Evolutionary conservation across 2,113 vertebrate genomes (phyloP).

Genomic region (Zosterops lateralis): DNA sequence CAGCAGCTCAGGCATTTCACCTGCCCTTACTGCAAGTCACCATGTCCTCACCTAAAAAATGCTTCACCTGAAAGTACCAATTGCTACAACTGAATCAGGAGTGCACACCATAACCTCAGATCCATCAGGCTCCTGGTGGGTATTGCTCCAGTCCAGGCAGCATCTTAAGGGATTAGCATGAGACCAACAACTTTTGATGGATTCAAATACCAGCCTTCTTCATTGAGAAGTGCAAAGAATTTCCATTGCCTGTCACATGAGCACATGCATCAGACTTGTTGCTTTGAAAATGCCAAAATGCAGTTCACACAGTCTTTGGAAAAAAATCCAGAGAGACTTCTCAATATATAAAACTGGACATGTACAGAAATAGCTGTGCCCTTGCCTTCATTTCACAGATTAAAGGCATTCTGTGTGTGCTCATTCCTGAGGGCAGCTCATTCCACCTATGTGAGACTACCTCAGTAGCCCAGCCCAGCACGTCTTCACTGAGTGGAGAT

Average conservation of each 20-base stretch:
- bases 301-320: not conserved
- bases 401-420: not conserved
- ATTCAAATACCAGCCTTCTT: not conserved
- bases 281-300: not conserved
- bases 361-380: not conserved
- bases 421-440: not conserved
- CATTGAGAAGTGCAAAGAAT: not conserved
- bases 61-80: not conserved
- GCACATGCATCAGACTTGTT: not conserved
- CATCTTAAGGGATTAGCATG: not conserved
- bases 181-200: not conserved
- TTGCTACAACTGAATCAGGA: accelerated
- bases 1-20: not conserved
- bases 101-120: not conserved
- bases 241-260: not conserved
- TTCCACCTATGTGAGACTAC: not conserved
- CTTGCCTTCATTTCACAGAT: not conserved
- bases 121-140: not conserved
- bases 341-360: not conserved
- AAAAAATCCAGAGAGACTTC: not conserved
- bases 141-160: not conserved
- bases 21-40: not conserved
- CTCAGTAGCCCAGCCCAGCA: not conserved
- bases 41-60: not conserved
- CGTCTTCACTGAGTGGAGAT: not conserved